Evolutionary conservation across 2,113 vertebrate genomes (phyloP), one percentile per base, ranked within the genome.

Genomic region (Gopherus flavomarginatus): DNA sequence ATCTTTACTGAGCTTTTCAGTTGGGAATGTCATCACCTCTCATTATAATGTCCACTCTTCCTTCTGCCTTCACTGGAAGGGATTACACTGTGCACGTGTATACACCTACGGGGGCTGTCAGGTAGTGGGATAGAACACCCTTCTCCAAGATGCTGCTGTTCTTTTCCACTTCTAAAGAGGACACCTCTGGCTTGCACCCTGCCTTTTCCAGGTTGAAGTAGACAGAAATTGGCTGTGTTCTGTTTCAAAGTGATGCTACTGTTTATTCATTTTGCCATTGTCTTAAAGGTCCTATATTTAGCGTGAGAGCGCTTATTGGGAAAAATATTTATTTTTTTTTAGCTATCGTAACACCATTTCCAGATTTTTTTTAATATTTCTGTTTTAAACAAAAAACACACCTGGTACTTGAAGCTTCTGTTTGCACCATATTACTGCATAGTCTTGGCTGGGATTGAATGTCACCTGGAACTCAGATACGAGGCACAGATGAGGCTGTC

Each of bases 221-320:
- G 77, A 16, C 2, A 0, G 80, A 91, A 87, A n/a, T 80, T 53
- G 72, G 54, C 47, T 91, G 57, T 81, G 22, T 83, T 88, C 69
- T 42, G 56, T 42, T 69, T 50, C 89, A 3, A 89, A 95, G 49
- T 81, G 81, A 83, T 81, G 49, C 21, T 31, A 3, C 24, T 62
- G 12, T 24, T 38, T 90, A 54, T 54, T 85, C 42, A 42, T 78
- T 78, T 78, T 47, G 26, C 42, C 26, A 16, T 84, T 78, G 50
- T 93, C 62, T 57, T 47, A 69, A 88, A 31, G 44, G 69, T 54
- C 91, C 92, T 91, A 86, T 35, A 22, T 90, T 94, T 94, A 86
- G 56, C 44, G 86, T 14, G 1, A 84, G 85, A 83, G 72, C 8
- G 1, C 27, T 77, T 72, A 59, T 44, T 50, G 86, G n/a, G 86